Evolutionary conservation across 2,888 invertebrate genomes (phyloP).

Genomic region (Rhagonycha lutea): DNA sequence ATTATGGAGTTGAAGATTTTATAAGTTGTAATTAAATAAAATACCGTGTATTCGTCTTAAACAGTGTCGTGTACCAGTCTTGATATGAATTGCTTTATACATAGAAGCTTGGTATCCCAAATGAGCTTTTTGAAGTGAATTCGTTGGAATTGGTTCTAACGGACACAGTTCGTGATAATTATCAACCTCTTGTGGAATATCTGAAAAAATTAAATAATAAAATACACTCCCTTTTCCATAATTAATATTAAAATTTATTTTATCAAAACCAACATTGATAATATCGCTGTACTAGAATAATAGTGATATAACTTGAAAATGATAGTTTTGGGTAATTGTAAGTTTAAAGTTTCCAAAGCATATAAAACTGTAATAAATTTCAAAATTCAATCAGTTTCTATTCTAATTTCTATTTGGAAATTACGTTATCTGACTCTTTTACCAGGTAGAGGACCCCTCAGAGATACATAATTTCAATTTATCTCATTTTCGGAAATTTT

Average conservation of each 20-base stretch:
- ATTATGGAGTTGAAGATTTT: neutral
- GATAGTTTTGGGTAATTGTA: no score
- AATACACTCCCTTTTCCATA: neutral
- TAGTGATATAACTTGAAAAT: no score
- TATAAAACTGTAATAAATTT: no score
- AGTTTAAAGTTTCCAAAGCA: no score
- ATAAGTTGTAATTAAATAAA: slow-evolving; percentile 17
- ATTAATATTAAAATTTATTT: neutral
- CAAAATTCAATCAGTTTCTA: no score
- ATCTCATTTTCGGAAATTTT: no score
- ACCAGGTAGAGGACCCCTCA: no score
- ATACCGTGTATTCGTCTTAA: slow-evolving; percentile 85
- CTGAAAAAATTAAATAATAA: slow-evolving; percentile 51
- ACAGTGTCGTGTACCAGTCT: slow-evolving; percentile 83
- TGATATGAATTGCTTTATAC: slow-evolving; percentile 88
- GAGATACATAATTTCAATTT: no score
- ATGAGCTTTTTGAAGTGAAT: slow-evolving; percentile 66
- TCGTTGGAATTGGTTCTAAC: slow-evolving; percentile 69
- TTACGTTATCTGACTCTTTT: no score
- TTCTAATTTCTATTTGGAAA: no score
- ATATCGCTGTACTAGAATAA: no score
- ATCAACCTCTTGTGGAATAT: slow-evolving; percentile 86
- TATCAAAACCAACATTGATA: neutral
- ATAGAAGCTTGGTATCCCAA: slow-evolving; percentile 80
- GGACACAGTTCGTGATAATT: slow-evolving; percentile 88